Evolutionary conservation across 2,113 vertebrate genomes (phyloP).

Genomic region (Gracilinanus agilis): DNA sequence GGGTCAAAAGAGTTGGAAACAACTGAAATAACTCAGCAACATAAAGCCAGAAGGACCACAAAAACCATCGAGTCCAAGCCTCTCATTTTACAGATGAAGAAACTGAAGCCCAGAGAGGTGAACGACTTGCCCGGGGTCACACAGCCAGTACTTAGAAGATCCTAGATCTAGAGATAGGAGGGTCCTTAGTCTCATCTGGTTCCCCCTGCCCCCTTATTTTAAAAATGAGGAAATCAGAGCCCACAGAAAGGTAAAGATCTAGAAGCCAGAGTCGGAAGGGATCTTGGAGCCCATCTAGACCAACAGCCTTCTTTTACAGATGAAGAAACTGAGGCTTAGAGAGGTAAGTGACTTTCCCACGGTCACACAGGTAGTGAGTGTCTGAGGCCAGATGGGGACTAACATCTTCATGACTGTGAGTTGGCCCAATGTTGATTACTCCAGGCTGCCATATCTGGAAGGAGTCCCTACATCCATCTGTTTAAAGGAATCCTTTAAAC

Average conservation of each 20-base stretch:
- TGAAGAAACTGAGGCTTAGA: background rate
- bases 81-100: background rate
- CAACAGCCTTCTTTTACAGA: background rate
- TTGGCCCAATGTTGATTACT: background rate
- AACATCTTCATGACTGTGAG: background rate
- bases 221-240: background rate
- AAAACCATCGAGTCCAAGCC: background rate
- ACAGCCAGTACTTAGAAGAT: background rate
- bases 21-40: background rate
- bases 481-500: background rate
- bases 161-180: background rate
- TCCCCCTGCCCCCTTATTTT: background rate
- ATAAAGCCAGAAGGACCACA: too few relatives aligned
- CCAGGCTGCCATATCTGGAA: background rate
- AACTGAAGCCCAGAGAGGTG: background rate
- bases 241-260: background rate
- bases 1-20: background rate
- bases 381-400: background rate
- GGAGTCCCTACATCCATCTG: background rate
- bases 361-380: background rate
- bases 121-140: background rate
- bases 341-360: background rate
- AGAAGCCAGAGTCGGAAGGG: background rate
- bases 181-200: background rate
- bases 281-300: background rate